Evolutionary conservation across 2,113 vertebrate genomes (phyloP), one percentile per base, ranked within the genome.

Genomic region (Tretioscincus oriximinensis): DNA sequence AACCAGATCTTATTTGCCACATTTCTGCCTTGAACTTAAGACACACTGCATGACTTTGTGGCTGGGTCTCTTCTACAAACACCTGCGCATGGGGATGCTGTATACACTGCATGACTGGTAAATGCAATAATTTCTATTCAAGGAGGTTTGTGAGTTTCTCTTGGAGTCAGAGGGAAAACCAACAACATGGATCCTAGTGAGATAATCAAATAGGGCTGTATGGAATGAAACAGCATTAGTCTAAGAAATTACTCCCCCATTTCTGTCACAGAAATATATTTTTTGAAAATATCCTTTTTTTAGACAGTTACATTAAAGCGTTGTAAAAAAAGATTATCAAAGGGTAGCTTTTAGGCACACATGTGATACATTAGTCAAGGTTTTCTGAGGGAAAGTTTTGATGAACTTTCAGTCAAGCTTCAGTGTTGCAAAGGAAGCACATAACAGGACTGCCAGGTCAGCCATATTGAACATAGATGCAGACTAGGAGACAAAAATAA

Each of bases 91-190:
- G 70, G 61, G 69, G 77, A 28, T 81, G 41, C 66, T 75, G 0
- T 0, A 1, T 0, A 1, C 0, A 0, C 60, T 18, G 66, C 60
- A 12, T 0, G 31, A 20, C 4, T 2, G 66, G 70, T 7, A 54
- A 21, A 21, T 5, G 18, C 5, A 31, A 18, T 75, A 28, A 41
- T 9, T 70, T 66, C 47, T 58, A 26, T 7, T 21, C 0, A 0
- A 20, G 29, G n/a, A 12, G 7, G 0, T 0, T 29, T 64, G 0
- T 5, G 49, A 58, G 2, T 26, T 31, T 63, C 67, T 20, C 68
- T 21, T 74, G 80, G 75, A 68, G 60, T 16, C 26, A 14, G 1
- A 5, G 29, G 51, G 63, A 47, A n/a, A 24, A 6, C 1, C 9
- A 10, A 58, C 54, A 58, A 18, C 54, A 58, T 58, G 54, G 35